Conservation (phyloP, 2,797 vertebrate genomes). For the Ispidina picta region DNA sequence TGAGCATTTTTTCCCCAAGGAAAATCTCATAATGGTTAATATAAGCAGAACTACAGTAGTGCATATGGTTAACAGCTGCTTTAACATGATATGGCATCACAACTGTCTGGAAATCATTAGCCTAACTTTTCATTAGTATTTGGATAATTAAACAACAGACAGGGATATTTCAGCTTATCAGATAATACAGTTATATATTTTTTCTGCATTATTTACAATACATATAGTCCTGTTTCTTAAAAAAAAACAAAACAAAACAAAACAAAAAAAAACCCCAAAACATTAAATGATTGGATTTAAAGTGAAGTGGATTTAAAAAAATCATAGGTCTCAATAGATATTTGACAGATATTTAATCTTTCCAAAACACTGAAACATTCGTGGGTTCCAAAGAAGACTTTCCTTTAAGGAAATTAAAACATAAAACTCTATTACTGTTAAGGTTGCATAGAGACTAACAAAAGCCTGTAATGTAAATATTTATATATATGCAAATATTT, state of each 20-base stretch:
- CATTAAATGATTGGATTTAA: no score
- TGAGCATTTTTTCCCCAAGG: constrained; percentile 38
- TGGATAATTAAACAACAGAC: constrained; percentile 58
- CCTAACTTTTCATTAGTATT: constrained; percentile 47
- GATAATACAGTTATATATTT: not conserved
- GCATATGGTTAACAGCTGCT: constrained; percentile 72
- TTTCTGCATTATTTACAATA: constrained; percentile 24
- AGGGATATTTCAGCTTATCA: constrained; percentile 55
- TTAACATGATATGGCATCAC: constrained; percentile 57
- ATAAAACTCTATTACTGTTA: constrained; percentile 43
- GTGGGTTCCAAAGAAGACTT: constrained; percentile 32
- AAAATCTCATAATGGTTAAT: constrained; percentile 62
- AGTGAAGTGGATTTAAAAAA: not conserved
- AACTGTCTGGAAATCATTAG: constrained; percentile 69
- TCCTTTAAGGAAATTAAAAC: constrained; percentile 63
- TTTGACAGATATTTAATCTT: constrained; percentile 52
- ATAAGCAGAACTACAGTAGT: constrained; percentile 64
- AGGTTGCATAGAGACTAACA: constrained; percentile 32
- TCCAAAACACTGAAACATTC: constrained; percentile 45
- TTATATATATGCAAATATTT: not conserved
- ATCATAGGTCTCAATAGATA: constrained; percentile 1
- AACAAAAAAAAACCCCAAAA: not conserved
- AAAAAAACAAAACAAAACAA: not conserved
- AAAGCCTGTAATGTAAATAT: constrained; percentile 27
- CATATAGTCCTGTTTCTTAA: constrained; percentile 4